Base-by-base conservation (phyloP, 53 echinoderm and acorn worm genomes). In the Stichopus horrens region DNA sequence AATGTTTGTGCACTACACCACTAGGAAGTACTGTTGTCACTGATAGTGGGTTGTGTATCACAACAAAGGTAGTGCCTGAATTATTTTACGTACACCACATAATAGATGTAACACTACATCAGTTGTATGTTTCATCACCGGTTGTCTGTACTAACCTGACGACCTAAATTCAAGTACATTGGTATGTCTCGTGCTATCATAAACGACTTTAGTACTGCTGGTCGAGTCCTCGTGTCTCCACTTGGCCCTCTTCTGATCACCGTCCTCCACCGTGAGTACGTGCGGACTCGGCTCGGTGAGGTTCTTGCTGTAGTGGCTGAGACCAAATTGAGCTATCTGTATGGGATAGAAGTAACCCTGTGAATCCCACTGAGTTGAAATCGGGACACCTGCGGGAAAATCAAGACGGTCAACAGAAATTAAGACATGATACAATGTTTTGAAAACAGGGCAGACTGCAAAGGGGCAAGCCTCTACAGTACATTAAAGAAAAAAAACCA, bases 311-410 rank as follows among this genome's bases (percentile, higher is more conserved):
- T 94, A 99, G 86, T 99, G 99, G 87, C 96, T 99, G 58, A 99
- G 90, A 22, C 99, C 99, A 92, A 93, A 99, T 93, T 99, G 99
- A 9, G 95, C 92, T n/a, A 99, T 87, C 85, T 99, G 99, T 76
- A 99, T 99, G 54, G 99, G 96, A 73, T 99, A 99, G 91, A 96
- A 99, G 86, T 99, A 99, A 51, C 99, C 96, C 74, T 96, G 94
- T 13, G 92, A 92, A 10, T 92, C 99, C 99, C 99, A 98, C 88
- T 98, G 99, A 16, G 94, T 96, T 13, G 99, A 96, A n/a, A 98
- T 90, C 13, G 99, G 99, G 11, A 99, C 99, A 88, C 99, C 99
- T 98, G 82, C 13, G 7, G 19, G 11, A 54, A 56, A 76, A 76
- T 7, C 23, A 74, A 21, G 58, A 80, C 4, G 23, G 11, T 8